Evolutionary conservation across 2,797 vertebrate species (phyloP), one percentile per base, ranked within the genome.

Genomic region (Danio kyathit): DNA sequence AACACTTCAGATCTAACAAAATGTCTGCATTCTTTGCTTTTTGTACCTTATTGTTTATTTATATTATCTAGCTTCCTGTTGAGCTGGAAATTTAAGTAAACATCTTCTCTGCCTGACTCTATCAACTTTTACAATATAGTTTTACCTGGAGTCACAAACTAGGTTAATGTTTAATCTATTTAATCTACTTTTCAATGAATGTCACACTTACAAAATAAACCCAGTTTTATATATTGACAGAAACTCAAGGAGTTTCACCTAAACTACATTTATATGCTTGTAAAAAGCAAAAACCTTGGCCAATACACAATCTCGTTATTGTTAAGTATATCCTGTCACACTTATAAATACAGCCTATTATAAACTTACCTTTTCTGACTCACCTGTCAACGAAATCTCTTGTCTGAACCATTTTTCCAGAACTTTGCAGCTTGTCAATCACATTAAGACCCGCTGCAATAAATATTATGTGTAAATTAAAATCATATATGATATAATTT

Each of bases 361-460:
- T 5, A n/a, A n/a, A 38, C 65, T 70, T 49, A 54, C 29, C 49
- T 70, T 52, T 40, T 70, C 48, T 70, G 29, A 29, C 29, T 29
- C 6, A 54, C 49, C 29, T 17, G 16, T 71, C 1, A n/a, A 3
- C 12, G 67, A 48, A 43, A 67, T 29, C 43, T 12, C 64, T 12
- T 10, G 64, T 66, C 17, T 21, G 48, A 17, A 5, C 9, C 12
- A 44, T 49, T 67, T 44, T 49, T 48, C 44, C 7, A 48, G 7
- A 66, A 46, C 19, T 7, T n/a, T 9, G 14, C 12, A 48, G 29
- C 29, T 12, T 2, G 17, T 66, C 64, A 0, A 4, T 66, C n/a
- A 13, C 21, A 49, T 17, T 48, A 48, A 21, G 44, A 13, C 17
- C 44, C 21, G 29, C 19, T 21, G 43, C n/a, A 65, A 65, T 7